Base-by-base conservation (phyloP, 1,140 invertebrate species). In the Cherax destructor region DNA sequence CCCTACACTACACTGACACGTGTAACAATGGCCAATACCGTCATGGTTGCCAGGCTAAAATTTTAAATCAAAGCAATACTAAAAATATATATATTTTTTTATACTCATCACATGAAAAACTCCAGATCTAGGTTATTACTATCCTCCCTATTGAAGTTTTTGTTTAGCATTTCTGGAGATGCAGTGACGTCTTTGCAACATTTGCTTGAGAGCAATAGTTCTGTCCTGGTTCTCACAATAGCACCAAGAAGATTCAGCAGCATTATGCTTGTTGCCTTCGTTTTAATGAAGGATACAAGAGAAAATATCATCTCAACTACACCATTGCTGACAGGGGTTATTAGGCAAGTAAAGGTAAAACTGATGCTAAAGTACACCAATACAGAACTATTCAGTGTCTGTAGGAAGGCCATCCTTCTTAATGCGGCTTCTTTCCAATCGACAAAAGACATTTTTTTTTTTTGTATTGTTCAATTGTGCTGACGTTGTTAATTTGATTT, bases 231-330 rank as follows among this genome's bases (percentile, higher is more conserved):
- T 10, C 18, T 24, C 72, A 74, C 72, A 74, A 5, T 41, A 74
- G 4, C 72, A 13, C 18, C 72, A 74, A 21, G 4, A 21, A 74
- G 72, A 13, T 74, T 74, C 9, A 74, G 18, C 30, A 11, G 30
- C 72, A 74, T 74, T 41, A 1, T 74, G 10, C 4, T 9, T 74
- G 0, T 74, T 41, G 9, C 18, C 6, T 77, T 65, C 5, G 76
- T 77, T 77, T 77, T 77, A 24, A 18, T 16, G 10, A 1, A 18
- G 7, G 76, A 30, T 77, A 77, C 76, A n/a, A 41, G 6, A 6
- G 76, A 77, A 77, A 77, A 77, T 77, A 41, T 77, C 18, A 10
- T 77, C 30, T 77, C 76, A 4, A 77, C 24, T 30, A 77, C 30
- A 77, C 6, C 47, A 77, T 77, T 77, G 24, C 76, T 77, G 5